phyloP scores from a whole-genome alignment of 2,888 invertebrate genomes.

The Hirtodrosophila trivittata region DNA sequence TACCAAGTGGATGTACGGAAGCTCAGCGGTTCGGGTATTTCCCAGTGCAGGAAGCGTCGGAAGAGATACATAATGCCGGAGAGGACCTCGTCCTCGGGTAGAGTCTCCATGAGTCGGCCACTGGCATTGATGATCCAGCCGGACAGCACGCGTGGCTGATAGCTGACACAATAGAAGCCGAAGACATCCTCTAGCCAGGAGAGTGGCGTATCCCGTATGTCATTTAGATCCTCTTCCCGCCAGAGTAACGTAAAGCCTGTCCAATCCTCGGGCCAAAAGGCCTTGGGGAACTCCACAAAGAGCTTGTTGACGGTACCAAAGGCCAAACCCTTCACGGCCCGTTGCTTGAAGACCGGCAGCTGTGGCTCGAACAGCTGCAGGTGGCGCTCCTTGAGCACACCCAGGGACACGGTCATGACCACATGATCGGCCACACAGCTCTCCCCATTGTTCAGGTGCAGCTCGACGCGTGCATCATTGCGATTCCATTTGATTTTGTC shows the following conservation, averaged over 20 bases:
- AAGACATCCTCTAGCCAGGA: conserved; percentile 88
- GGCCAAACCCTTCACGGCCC: conserved; percentile 85
- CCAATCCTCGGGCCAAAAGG: conserved; percentile 86
- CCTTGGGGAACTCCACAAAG: conserved; percentile 86
- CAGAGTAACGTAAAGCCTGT: conserved; percentile 86
- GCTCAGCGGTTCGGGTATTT: conserved; percentile 77
- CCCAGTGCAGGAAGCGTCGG: conserved; percentile 81
- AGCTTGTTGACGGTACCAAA: conserved; percentile 88
- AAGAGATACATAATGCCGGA: conserved; percentile 81
- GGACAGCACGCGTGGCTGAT: conserved; percentile 87
- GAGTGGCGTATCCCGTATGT: conserved; percentile 76
- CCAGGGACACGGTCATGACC: conserved; percentile 86
- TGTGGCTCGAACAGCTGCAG: conserved; percentile 84
- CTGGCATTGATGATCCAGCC: conserved; percentile 89
- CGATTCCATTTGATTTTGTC: conserved; percentile 78
- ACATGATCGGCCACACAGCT: conserved; percentile 86
- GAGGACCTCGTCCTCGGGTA: conserved; percentile 85
- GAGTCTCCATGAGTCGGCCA: conserved; percentile 86
- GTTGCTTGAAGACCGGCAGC: conserved; percentile 84
- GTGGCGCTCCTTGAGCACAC: conserved; percentile 86
- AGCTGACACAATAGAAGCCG: conserved; percentile 88
- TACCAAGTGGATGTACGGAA: conserved; percentile 87
- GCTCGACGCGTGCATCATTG: conserved; percentile 69
- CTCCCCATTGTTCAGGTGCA: conserved; percentile 83
- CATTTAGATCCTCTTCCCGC: conserved; percentile 84